Base-by-base conservation (phyloP, 2,797 vertebrate species). In the Meriones psammophilus region DNA sequence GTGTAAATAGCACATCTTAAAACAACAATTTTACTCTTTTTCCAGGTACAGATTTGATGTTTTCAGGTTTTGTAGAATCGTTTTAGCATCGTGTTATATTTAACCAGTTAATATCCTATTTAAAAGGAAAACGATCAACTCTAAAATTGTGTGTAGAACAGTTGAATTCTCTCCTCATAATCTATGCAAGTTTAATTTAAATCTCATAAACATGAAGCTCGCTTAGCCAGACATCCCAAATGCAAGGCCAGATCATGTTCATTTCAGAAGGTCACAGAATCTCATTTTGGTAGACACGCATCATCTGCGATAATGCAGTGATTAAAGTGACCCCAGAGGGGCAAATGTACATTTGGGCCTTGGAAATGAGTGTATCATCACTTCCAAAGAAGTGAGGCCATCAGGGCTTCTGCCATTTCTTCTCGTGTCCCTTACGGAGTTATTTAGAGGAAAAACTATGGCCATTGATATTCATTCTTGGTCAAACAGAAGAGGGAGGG, bases 271-370 rank as follows among this genome's bases (percentile, higher is more conserved):
- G 94, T 97, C 97, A 96, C 84, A 90, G 84, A 97, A 97, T 97
- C 96, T 96, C 96, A 97, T 98, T 97, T 97, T 91, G 84, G 93
- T 79, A 94, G 92, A 95, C 50, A 94, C 0, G 64, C 83, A 39
- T 94, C 94, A 77, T 94, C 97, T 96, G 77, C 0, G 60, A 92
- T 96, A 91, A 95, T 42, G 91, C 84, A 91, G 96, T 97, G 97
- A 97, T 97, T 97, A 97, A 97, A 97, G 68, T 97, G 96, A 97
- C 96, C 96, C 30, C 2, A 36, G 64, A 69, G 92, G 94, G 68
- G 50, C 78, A 95, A 88, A 79, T 71, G 87, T 92, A 83, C 71
- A 13, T 95, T 74, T 81, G 84, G 87, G 78, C 73, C 95, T 96
- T 88, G 87, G 94, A 96, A 96, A 97, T 73, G 89, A 97, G 92